Evolutionary conservation across 2,888 invertebrate genomes (phyloP).

Genomic region (Drosophila anomalata): DNA sequence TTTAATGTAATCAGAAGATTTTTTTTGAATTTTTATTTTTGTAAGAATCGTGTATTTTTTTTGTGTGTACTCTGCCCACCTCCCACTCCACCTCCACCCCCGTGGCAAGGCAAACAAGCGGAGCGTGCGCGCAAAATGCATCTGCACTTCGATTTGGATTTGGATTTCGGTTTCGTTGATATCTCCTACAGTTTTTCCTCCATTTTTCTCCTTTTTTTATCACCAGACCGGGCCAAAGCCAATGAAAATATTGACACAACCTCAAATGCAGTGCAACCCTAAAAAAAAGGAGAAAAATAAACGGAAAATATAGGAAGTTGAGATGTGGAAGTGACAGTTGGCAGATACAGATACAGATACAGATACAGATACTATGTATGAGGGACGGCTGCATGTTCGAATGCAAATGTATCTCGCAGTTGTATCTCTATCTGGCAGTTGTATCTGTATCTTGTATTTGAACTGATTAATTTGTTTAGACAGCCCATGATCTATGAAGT

Average conservation of each 20-base stretch:
- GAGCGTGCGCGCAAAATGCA: conserved; percentile 70
- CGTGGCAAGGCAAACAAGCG: conserved; percentile 32
- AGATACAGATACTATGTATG: conserved; percentile 11
- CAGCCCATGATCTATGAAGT: conserved; percentile 27
- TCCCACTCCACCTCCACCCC: not conserved
- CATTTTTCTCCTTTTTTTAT: conserved; percentile 30
- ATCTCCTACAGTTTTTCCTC: conserved; percentile 25
- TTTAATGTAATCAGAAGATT: too few relatives aligned
- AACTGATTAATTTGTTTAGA: conserved; percentile 75
- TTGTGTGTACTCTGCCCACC: conserved; percentile 5
- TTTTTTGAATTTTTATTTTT: not conserved
- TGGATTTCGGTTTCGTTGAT: conserved; percentile 49
- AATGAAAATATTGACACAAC: conserved; percentile 64
- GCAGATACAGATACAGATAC: conserved; percentile 4
- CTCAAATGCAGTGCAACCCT: conserved; percentile 29
- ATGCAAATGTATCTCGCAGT: conserved; percentile 55
- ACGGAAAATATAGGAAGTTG: conserved; percentile 27
- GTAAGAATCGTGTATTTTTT: conserved; percentile 1
- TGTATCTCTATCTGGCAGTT: conserved; percentile 49
- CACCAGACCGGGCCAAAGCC: conserved; percentile 41
- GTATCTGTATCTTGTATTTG: conserved; percentile 63
- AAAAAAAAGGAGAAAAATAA: conserved; percentile 8
- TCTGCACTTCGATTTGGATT: conserved; percentile 58
- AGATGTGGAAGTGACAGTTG: conserved; percentile 30
- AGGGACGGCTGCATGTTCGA: conserved; percentile 54